Percentiles rank a stretch among this genome's conserved stretches.
phyloP scores from a whole-genome alignment of 2,888 invertebrate species.

The Teinopalpus imperialis region DNA sequence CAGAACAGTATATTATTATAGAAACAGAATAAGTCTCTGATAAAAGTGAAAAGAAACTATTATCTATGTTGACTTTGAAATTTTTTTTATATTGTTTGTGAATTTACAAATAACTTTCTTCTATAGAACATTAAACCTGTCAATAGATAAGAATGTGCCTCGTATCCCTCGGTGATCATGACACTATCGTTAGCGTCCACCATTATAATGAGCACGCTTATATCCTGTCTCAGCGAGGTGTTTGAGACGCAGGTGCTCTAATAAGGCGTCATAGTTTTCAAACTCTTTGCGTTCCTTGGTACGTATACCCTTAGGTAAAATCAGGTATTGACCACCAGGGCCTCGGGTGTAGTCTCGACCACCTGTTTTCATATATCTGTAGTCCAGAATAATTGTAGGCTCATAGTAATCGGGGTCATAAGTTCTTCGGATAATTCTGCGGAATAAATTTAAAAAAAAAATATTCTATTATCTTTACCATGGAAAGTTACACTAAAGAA shows the following conservation, averaged over 20 bases:
- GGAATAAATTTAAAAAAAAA: not conserved
- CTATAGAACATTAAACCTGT: not conserved
- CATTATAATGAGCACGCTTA: conserved; percentile 25
- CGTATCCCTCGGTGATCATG: not conserved
- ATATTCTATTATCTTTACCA: too few species aligned
- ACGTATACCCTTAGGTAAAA: conserved; percentile 52
- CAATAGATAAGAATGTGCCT: too few species aligned
- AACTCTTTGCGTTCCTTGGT: conserved; percentile 51
- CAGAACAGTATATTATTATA: too few species aligned
- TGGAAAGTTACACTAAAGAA: too few species aligned
- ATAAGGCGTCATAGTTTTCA: conserved; percentile 54
- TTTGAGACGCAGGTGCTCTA: conserved; percentile 56
- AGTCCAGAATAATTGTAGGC: conserved; percentile 63
- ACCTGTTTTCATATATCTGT: conserved; percentile 63
- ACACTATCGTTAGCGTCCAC: not conserved
- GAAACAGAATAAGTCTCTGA: too few species aligned
- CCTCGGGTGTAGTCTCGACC: conserved; percentile 65
- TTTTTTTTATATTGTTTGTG: too few species aligned
- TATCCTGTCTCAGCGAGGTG: conserved; percentile 40
- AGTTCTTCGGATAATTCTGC: conserved; percentile 35
- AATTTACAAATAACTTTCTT: too few species aligned
- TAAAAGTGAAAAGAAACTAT: too few species aligned
- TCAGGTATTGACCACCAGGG: conserved; percentile 63
- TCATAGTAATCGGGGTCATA: conserved; percentile 64
- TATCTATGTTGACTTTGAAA: too few species aligned